Evolutionary conservation across 2,797 vertebrate species (phyloP).

Genomic region (Gymnothorax javanicus): DNA sequence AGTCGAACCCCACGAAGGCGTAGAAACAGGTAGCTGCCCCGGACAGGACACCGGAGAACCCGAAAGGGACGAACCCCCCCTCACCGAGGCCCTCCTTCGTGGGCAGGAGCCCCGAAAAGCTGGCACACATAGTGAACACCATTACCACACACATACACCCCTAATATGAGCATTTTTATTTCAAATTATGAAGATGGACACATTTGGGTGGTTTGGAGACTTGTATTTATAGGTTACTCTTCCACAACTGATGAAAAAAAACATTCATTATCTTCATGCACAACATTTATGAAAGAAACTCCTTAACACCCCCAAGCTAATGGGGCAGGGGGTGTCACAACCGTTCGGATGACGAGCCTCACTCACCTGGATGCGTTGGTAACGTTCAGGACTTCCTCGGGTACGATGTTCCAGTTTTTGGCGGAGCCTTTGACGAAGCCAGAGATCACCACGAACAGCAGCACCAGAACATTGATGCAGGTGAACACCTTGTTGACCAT

Average conservation of each 20-base stretch:
- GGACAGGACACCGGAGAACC: constrained; percentile 84
- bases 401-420: constrained; percentile 84
- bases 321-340: too few species aligned
- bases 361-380: constrained; percentile 76
- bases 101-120: constrained; percentile 53
- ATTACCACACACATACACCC: background rate
- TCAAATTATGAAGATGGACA: too few species aligned
- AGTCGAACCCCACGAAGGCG: constrained; percentile 96
- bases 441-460: constrained; percentile 87
- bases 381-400: constrained; percentile 69
- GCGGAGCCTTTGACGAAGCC: constrained; percentile 87
- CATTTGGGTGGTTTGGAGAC: too few species aligned
- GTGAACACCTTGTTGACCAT: constrained; percentile 94
- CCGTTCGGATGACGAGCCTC: background rate
- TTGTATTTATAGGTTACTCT: too few species aligned
- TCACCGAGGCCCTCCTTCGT: constrained; percentile 55
- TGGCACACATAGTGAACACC: constrained; percentile 48
- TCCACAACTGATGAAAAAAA: too few species aligned
- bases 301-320: too few species aligned
- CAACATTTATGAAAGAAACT: too few species aligned
- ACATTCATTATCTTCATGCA: too few species aligned
- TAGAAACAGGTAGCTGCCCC: constrained; percentile 97
- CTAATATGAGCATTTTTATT: too few species aligned
- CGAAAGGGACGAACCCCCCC: constrained; percentile 95
- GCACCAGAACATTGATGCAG: constrained; percentile 88